These are phyloP conservation scores for Takifugu bimaculatus DNA, from an alignment of 2,113 vertebrate species.

Conservation along the genomic window DNA sequence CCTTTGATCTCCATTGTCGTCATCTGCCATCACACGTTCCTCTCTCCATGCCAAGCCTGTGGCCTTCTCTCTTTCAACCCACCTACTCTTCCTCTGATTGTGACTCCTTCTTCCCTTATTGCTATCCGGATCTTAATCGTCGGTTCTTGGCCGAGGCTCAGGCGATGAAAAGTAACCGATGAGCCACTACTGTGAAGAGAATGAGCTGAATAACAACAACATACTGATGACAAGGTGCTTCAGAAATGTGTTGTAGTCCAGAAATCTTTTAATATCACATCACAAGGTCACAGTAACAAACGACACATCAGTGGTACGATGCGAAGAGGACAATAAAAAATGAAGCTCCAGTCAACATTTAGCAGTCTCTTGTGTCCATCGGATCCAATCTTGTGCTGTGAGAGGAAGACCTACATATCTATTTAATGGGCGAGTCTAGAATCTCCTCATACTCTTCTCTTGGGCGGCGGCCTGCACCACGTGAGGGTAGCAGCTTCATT, in stretches of 20 bases:
- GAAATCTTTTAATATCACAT: conserved; percentile 66
- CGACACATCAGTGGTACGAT: conserved; percentile 64
- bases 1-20: conserved; percentile 35
- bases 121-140: conserved; percentile 26
- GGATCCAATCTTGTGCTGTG: conserved; percentile 8
- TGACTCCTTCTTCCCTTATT: conserved; percentile 1
- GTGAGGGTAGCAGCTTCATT: conserved; percentile 66
- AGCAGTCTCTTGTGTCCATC: conserved; percentile 49
- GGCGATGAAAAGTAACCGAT: conserved; percentile 14
- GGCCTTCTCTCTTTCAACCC: background rate
- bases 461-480: conserved; percentile 74
- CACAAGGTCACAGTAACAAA: conserved; percentile 60
- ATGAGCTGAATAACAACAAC: background rate
- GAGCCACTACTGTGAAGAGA: too few relatives aligned
- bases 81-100: background rate
- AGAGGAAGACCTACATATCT: conserved; percentile 22
- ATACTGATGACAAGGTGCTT: conserved; percentile 21
- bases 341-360: conserved; percentile 52
- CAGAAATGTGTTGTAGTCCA: conserved; percentile 26
- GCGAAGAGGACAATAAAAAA: conserved; percentile 61
- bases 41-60: background rate
- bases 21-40: conserved; percentile 8
- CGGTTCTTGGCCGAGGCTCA: conserved; percentile 33
- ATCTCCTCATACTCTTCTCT: conserved; percentile 91
- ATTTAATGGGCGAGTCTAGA: conserved; percentile 91